Conservation (phyloP, 2,888 invertebrate genomes). For the Ephialtes manifestator region DNA sequence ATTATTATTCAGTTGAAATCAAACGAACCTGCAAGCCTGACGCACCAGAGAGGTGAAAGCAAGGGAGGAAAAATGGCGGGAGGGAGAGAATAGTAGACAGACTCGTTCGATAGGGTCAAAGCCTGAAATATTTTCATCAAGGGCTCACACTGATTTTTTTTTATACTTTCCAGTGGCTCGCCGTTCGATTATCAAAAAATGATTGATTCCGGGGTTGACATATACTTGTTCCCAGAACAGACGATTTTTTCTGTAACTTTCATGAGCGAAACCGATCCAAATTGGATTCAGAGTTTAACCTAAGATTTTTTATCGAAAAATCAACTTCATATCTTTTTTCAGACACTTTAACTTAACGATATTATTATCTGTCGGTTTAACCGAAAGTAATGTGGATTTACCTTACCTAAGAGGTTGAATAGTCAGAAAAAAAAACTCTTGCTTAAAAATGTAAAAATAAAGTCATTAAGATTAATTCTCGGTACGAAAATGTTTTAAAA, state of each 20-base stretch:
- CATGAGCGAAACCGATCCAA: background rate
- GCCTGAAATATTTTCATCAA: conserved; percentile 66
- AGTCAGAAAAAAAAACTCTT: no score
- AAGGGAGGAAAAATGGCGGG: background rate
- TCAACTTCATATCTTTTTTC: no score
- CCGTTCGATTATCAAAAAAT: background rate
- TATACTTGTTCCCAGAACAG: background rate
- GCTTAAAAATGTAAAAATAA: no score
- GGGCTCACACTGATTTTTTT: conserved; percentile 34
- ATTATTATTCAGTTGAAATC: conserved; percentile 73
- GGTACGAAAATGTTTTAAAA: no score
- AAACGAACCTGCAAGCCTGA: conserved; percentile 41
- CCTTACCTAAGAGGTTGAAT: no score
- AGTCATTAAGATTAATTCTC: no score
- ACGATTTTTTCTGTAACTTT: background rate
- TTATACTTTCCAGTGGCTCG: background rate
- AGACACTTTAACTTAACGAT: no score
- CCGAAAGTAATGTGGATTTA: no score
- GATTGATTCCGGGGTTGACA: background rate
- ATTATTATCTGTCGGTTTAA: no score
- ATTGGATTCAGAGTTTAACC: no score
- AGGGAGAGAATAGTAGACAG: background rate
- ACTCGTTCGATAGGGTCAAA: conserved; percentile 62
- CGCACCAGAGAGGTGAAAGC: background rate
- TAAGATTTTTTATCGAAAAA: no score